A percentile compares a stretch with the other conserved stretches of the same genome.
Evolutionary conservation across 2,113 vertebrate genomes (phyloP).

Genomic region (Actenoides lindsayi): DNA sequence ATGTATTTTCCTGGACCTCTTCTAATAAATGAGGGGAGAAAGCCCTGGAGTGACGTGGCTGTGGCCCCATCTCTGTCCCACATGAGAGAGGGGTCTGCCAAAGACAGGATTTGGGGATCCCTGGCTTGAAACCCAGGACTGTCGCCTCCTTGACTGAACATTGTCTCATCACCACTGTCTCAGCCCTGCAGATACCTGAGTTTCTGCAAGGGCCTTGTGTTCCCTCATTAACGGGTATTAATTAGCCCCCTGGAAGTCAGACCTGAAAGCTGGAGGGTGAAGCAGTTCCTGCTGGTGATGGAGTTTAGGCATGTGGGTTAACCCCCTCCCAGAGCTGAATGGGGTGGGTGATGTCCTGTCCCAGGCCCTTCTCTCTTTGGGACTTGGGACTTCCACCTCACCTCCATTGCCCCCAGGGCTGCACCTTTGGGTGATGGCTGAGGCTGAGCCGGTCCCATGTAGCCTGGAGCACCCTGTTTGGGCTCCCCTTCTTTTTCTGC

Average conservation of each 20-base stretch:
- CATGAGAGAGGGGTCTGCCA: background rate
- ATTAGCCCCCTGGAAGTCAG: background rate
- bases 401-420: rapidly evolving
- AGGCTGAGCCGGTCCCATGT: background rate
- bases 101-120: background rate
- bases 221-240: background rate
- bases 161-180: rapidly evolving
- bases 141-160: background rate
- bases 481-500: background rate
- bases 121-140: background rate
- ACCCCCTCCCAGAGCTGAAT: background rate
- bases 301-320: background rate
- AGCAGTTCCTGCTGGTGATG: background rate
- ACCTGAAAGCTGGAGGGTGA: background rate
- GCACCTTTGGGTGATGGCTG: background rate
- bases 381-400: background rate
- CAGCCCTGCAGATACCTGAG: background rate
- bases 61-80: background rate
- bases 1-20: slow-evolving; percentile 33
- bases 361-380: background rate
- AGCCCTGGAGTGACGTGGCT: background rate
- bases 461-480: background rate
- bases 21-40: slow-evolving; percentile 58
- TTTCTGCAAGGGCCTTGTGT: background rate
- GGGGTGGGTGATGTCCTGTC: background rate